Percentiles rank a stretch among this genome's conserved stretches.
These are phyloP conservation scores for Limnothrissa miodon DNA, from an alignment of 2,113 vertebrate species.

Conservation along the genomic window DNA sequence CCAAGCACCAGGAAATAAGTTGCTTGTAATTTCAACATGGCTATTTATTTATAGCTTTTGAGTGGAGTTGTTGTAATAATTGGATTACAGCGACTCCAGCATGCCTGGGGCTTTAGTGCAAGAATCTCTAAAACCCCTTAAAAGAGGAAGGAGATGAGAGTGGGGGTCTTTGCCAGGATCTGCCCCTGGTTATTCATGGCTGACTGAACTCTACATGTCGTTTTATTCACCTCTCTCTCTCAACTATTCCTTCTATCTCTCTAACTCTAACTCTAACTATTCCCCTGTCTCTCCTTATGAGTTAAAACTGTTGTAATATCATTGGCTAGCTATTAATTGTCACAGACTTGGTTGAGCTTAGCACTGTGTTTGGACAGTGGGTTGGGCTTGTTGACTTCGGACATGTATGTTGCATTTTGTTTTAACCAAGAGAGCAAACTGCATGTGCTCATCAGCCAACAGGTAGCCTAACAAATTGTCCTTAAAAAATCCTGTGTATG, in stretches of 20 bases:
- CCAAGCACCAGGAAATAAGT: not conserved
- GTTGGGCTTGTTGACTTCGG: not conserved
- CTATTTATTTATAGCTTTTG: constrained; percentile 11
- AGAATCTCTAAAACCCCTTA: constrained; percentile 15
- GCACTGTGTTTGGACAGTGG: not conserved
- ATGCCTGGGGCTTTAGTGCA: constrained; percentile 1
- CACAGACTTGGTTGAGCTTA: not conserved
- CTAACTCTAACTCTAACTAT: too few species aligned
- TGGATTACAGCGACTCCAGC: constrained; percentile 1
- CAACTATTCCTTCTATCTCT: too few species aligned
- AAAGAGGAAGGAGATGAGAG: constrained; percentile 6
- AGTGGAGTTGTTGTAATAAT: not conserved
- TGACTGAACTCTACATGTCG: not conserved
- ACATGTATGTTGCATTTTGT: not conserved
- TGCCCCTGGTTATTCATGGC: not conserved
- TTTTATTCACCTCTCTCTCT: too few species aligned
- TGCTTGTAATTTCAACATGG: not conserved
- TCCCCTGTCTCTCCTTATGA: too few species aligned
- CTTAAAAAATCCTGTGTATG: not conserved
- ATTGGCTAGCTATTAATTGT: not conserved
- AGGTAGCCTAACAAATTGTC: not conserved
- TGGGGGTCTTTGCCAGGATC: not conserved
- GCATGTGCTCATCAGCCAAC: not conserved
- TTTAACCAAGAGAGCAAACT: not conserved
- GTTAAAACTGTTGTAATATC: not conserved